Base-by-base conservation (phyloP, 2,113 vertebrate species). In the Corapipo altera region DNA sequence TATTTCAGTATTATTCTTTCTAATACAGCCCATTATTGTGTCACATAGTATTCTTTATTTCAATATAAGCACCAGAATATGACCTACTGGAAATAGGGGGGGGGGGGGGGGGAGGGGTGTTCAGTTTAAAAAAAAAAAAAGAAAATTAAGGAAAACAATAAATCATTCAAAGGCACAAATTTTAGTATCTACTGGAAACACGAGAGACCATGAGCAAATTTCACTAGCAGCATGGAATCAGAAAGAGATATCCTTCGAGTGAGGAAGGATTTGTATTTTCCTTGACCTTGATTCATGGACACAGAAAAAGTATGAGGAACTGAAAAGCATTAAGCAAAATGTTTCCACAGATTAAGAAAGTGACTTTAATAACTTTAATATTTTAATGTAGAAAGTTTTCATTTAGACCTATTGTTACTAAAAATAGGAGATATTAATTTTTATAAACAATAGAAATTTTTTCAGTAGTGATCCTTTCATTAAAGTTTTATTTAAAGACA, bases 251-350 rank as follows among this genome's bases (percentile, higher is more conserved):
- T 24, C 7, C 46, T 62, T 26, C 1, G 16, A 93, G 49, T 73
- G 57, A 86, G 41, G 37, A 83, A 83, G 88, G 75, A 75, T 70
- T 84, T 91, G 77, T 44, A 87, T 94, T 85, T 95, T 91, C 19
- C 39, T 64, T 93, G 72, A 77, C 83, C 61, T 80, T 73, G 49
- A 20, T 74, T 55, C 28, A 37, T 32, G 65, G 73, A 49, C 62
- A 92, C 8, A 85, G 71, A 91, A 54, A 66, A 95, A 32, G 15
- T 55, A 74, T 7, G 43, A 54, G 37, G 46, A 94, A 88, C 43
- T 73, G 72, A 85, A 61, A 83, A 28, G 16, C 27, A 89, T 77
- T 87, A 87, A 76, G 32, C 11, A 80, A 89, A 88, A 62, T 23
- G 5, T 80, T 95, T 54, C 52, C 35, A 58, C 37, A 88, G 55